A percentile compares a stretch with the other conserved stretches of the same genome.
phyloP scores from a whole-genome alignment of 2,888 invertebrate genomes.

The Nebria brevicollis region DNA sequence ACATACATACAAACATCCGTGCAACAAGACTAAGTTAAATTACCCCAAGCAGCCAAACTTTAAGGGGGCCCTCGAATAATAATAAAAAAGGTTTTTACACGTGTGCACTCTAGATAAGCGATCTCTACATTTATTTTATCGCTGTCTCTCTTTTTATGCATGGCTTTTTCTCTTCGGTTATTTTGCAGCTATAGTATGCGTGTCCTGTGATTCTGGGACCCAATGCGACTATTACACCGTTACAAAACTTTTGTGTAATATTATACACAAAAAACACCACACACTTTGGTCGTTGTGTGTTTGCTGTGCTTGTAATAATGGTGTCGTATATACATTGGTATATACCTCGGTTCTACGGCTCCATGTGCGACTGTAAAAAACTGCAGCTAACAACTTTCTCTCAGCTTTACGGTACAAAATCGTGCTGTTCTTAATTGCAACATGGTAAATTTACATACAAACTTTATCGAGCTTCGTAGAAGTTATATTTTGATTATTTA shows the following conservation, averaged over 20 bases:
- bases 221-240: neutral
- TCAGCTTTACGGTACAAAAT: neutral
- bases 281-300: neutral
- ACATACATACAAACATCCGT: neutral
- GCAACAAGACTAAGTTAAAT: neutral
- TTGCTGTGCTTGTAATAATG: neutral
- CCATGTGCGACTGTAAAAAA: neutral
- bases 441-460: neutral
- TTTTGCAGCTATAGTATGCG: neutral
- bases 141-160: neutral
- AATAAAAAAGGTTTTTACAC: constrained; percentile 1
- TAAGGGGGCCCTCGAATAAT: neutral
- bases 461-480: neutral
- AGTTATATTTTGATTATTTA: neutral
- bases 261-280: neutral
- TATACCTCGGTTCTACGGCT: neutral
- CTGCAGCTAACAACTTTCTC: neutral
- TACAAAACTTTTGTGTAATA: neutral
- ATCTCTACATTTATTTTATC: neutral
- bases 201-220: neutral
- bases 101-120: constrained; percentile 1
- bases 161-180: neutral
- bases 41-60: neutral
- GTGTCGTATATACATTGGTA: neutral
- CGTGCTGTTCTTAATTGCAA: neutral